Evolutionary conservation across 1,140 invertebrate species (phyloP).

Genomic region (Papilio xuthus): DNA sequence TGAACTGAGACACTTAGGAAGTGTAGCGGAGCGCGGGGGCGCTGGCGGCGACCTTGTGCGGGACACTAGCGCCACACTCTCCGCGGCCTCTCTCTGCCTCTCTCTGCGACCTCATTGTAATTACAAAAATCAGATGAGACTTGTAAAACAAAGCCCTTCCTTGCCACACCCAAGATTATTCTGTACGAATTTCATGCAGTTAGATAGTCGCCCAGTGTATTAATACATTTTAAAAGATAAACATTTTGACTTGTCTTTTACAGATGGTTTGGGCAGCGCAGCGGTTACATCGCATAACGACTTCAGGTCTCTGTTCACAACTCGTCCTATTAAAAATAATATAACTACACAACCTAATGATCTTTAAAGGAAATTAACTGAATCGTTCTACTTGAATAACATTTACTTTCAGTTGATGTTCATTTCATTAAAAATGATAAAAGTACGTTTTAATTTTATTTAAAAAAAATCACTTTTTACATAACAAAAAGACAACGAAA

Average conservation of each 20-base stretch:
- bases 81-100: neutral
- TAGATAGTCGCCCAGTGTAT: neutral
- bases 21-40: neutral
- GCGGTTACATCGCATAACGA: too few relatives aligned
- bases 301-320: too few relatives aligned
- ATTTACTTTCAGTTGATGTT: too few relatives aligned
- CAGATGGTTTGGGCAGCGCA: neutral
- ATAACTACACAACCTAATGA: too few relatives aligned
- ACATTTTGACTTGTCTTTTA: neutral
- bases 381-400: too few relatives aligned
- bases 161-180: neutral
- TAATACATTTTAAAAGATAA: neutral
- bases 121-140: conserved; percentile 7
- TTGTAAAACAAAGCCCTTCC: conserved; percentile 23
- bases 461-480: too few relatives aligned
- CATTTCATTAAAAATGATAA: too few relatives aligned
- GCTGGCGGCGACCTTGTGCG: conserved; percentile 30
- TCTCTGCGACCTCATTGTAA: conserved; percentile 16
- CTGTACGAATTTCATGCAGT: neutral
- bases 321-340: too few relatives aligned
- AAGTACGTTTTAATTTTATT: too few relatives aligned
- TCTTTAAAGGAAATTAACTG: too few relatives aligned
- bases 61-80: conserved; percentile 18
- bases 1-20: conserved; percentile 28
- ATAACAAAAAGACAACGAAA: too few relatives aligned